These are phyloP conservation scores for Mongoloraphidia duomilia DNA, from an alignment of 2,888 invertebrate species.

Conservation along the genomic window DNA sequence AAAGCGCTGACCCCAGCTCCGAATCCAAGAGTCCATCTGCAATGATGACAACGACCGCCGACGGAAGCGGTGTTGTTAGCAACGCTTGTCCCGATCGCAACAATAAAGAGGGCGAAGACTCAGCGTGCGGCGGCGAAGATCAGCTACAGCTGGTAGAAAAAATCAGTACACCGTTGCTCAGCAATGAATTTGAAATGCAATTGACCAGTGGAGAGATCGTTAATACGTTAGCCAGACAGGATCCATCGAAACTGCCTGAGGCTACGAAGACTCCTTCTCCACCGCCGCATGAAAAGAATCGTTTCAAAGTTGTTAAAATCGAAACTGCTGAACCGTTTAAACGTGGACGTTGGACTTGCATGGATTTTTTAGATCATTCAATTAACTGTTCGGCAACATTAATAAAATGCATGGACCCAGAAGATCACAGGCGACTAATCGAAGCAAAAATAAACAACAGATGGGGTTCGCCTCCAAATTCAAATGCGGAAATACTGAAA, in stretches of 20 bases:
- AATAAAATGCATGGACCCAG: too few species aligned
- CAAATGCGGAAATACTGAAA: too few species aligned
- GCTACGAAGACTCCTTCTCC: neutral
- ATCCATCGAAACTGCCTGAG: neutral
- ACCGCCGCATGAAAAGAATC: conserved; percentile 32
- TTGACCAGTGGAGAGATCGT: too few species aligned
- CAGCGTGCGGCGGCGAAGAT: conserved; percentile 3
- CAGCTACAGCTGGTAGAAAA: conserved; percentile 3
- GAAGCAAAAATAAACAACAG: too few species aligned
- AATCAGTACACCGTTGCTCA: neutral
- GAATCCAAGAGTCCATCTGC: conserved; percentile 5
- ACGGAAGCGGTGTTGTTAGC: conserved; percentile 1
- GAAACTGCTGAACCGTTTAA: conserved; percentile 90
- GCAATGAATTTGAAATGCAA: too few species aligned
- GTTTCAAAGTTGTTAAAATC: conserved; percentile 91
- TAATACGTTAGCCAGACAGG: too few species aligned
- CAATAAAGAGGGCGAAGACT: conserved; percentile 14
- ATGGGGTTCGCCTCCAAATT: too few species aligned
- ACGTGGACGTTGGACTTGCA: conserved; percentile 85
- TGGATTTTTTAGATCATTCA: conserved; percentile 84
- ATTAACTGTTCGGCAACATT: conserved; percentile 14
- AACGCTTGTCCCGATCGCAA: conserved; percentile 46
- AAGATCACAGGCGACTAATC: too few species aligned
- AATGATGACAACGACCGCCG: conserved; percentile 27
- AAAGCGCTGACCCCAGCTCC: conserved; percentile 22